Evolutionary conservation across 2,888 invertebrate genomes (phyloP).

Genomic region (Periphyllus acericola): DNA sequence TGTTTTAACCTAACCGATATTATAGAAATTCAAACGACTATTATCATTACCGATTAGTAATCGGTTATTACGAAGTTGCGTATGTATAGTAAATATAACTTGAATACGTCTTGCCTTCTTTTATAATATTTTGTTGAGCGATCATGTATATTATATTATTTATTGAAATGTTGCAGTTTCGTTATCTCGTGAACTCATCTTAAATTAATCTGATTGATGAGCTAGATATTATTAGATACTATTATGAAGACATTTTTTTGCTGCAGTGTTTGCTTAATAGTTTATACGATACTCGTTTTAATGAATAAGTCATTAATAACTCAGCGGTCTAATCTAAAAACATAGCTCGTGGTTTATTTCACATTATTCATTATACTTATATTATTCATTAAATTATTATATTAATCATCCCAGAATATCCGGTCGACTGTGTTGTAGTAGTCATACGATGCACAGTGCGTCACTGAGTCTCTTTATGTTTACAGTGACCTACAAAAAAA

Average conservation of each 20-base stretch:
- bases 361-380: slow-evolving; percentile 27
- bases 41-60: not conserved
- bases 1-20: not conserved
- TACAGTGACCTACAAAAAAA: no score
- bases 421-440: not conserved
- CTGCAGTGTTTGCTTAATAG: not conserved
- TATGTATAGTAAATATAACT: not conserved
- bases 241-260: not conserved
- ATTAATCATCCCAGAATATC: slow-evolving; percentile 14
- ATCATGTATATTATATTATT: not conserved
- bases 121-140: no score
- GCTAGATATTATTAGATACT: slow-evolving; percentile 14
- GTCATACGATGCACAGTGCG: not conserved
- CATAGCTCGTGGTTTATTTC: slow-evolving; percentile 19
- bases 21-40: not conserved
- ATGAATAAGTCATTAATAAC: slow-evolving; percentile 37
- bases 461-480: not conserved
- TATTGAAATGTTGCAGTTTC: slow-evolving; percentile 21
- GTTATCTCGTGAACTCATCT: not conserved
- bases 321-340: slow-evolving; percentile 18
- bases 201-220: slow-evolving; percentile 30
- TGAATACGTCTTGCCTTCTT: not conserved
- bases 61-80: no score
- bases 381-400: slow-evolving; percentile 19
- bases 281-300: slow-evolving; percentile 7